These are phyloP conservation scores for Pecten maximus DNA, from an alignment of 2,888 invertebrate species.

Conservation along the genomic window DNA sequence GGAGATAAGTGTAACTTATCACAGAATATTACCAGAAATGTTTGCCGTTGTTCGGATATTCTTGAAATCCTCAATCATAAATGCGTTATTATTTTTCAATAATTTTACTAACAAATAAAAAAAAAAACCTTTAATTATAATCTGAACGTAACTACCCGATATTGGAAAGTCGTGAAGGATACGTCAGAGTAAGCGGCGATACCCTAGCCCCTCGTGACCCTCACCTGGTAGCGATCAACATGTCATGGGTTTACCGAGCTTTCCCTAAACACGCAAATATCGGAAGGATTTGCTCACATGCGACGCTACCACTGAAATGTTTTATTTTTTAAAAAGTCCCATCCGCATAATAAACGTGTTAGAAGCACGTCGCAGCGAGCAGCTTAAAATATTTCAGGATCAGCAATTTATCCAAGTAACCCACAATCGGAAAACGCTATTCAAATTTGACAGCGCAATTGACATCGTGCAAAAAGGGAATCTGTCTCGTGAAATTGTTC, in stretches of 20 bases:
- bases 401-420: slow-evolving; percentile 1
- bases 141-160: too few relatives aligned
- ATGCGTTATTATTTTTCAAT: too few relatives aligned
- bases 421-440: background rate
- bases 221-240: background rate
- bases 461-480: background rate
- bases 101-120: too few relatives aligned
- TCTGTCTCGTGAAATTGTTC: slow-evolving; percentile 4
- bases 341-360: background rate
- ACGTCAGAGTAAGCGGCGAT: background rate
- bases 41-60: too few relatives aligned
- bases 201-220: background rate
- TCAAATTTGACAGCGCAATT: slow-evolving; percentile 30
- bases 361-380: background rate
- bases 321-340: background rate
- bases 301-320: background rate
- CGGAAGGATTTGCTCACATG: background rate
- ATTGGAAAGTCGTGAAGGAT: background rate
- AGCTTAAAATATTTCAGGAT: background rate
- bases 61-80: too few relatives aligned
- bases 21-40: too few relatives aligned
- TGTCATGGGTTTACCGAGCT: background rate
- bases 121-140: too few relatives aligned
- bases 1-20: too few relatives aligned
- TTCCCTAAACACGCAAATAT: background rate